Evolutionary conservation across 2,888 invertebrate genomes (phyloP), one percentile per base, ranked within the genome.

Genomic region (Mesorhabditis sp.): DNA sequence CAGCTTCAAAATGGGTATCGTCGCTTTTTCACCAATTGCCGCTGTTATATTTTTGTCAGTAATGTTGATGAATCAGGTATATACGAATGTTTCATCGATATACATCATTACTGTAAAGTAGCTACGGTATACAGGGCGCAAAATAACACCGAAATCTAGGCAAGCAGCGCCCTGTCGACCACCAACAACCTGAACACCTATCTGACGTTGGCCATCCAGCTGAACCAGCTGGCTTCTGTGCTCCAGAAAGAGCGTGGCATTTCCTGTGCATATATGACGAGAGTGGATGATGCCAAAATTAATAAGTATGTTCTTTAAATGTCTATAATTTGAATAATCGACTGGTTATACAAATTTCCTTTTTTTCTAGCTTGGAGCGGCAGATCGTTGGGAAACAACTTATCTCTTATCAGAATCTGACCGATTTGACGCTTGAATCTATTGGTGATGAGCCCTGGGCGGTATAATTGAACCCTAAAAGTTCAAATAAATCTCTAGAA

Each of bases 41-140:
- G 66, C 69, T 45, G 69, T 69, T 28, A 66, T 66, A 13, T 13
- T 50, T 41, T 65, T 69, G 7, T 69, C 69, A 4, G 66, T 66
- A 4, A 41, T 66, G 41, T 58, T 69, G 65, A 66, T 69, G 4
- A 42, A 44, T 66, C 65, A 69, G 58, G 69, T 69, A 50, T 13
- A 13, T 50, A 50, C 2, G 7, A n/a, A 50, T 50, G n/a, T 50
- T 50, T 28, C 28, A 1, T 28, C 28, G 28, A 28, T 28, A 28
- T 28, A 28, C 28, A 28, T 28, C 2, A 28, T 28, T 28, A 28
- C 28, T 28, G 28, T 28, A 28, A 28, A 28, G 28, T 28, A 28
- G 28, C 28, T 28, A 28, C 28, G 28, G 1, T 28, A 28, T 28
- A 28, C 28, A 28, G 28, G 28, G n/a, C n/a, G n/a, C n/a, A n/a